Evolutionary conservation across 2,888 invertebrate genomes (phyloP).

Genomic region (Amphipoea oculea): DNA sequence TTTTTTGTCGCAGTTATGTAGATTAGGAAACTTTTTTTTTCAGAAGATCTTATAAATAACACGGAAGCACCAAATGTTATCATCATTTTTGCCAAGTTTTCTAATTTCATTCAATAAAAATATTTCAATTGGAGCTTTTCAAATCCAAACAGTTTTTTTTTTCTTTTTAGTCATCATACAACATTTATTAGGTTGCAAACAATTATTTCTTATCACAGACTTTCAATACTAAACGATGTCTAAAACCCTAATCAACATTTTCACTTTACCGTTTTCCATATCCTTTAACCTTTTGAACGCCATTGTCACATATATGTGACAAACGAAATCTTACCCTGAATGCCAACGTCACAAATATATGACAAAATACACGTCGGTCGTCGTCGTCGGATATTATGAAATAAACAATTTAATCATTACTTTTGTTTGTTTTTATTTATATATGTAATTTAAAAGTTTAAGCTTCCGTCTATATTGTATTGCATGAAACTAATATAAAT

Average conservation of each 20-base stretch:
- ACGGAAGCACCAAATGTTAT: background rate
- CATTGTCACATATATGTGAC: too few relatives aligned
- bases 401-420: too few relatives aligned
- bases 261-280: background rate
- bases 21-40: background rate
- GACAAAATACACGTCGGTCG: too few relatives aligned
- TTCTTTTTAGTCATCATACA: background rate
- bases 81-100: background rate
- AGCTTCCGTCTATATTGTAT: too few relatives aligned
- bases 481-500: too few relatives aligned
- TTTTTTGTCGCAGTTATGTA: constrained; percentile 45
- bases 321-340: too few relatives aligned
- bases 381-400: too few relatives aligned
- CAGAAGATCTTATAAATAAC: too few relatives aligned
- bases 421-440: too few relatives aligned
- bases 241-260: background rate
- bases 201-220: background rate
- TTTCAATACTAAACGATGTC: background rate
- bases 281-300: background rate
- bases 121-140: background rate
- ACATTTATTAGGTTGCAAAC: background rate
- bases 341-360: too few relatives aligned
- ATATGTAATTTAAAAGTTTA: too few relatives aligned
- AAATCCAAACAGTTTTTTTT: background rate
- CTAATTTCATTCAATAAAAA: background rate